These are phyloP conservation scores for Bufo gargarizans DNA, from an alignment of 2,113 vertebrate genomes.

Conservation along the genomic window DNA sequence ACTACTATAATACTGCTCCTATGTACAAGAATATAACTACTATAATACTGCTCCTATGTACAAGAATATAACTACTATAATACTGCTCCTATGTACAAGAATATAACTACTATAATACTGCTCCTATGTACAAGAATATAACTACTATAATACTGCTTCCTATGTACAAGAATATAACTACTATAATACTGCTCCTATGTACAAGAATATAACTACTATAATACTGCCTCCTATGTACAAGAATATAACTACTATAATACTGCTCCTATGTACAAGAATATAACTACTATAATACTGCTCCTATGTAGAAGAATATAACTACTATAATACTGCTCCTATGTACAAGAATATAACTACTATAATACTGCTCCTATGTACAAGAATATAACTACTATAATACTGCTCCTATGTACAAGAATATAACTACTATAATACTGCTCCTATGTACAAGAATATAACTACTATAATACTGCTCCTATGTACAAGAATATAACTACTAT, in stretches of 20 bases:
- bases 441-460: background rate
- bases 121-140: background rate
- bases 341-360: background rate
- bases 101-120: background rate
- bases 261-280: conserved; percentile 1
- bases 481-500: background rate
- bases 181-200: background rate
- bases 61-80: conserved; percentile 8
- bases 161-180: background rate
- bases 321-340: background rate
- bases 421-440: background rate
- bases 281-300: background rate
- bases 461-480: background rate
- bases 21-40: background rate
- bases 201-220: conserved; percentile 2
- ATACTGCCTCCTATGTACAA: background rate
- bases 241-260: conserved; percentile 2
- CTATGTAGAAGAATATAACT: background rate
- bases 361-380: background rate
- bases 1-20: conserved; percentile 7
- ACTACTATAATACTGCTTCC: background rate
- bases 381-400: conserved; percentile 10
- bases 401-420: background rate
- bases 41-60: conserved; percentile 9
- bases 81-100: background rate